Evolutionary conservation across 2,797 vertebrate species (phyloP), one percentile per base, ranked within the genome.

Genomic region (Halcyon leucocephala): DNA sequence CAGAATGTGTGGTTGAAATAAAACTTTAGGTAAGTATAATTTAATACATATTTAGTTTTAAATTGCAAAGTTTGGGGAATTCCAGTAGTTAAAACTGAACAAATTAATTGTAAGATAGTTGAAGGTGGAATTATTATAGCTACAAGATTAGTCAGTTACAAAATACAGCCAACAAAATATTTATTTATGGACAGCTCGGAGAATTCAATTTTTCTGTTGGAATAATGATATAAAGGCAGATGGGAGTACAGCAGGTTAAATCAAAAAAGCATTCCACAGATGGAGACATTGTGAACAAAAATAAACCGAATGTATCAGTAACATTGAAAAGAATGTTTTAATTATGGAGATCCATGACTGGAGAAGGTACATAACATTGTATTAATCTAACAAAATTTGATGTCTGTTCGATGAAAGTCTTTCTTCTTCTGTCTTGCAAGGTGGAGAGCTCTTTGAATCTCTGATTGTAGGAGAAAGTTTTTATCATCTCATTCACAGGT

Each of bases 211-310:
- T 94, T 82, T 82, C 44, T 18, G 22, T 67, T 64, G 15, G 42
- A 91, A 94, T 73, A 89, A 74, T 89, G 48, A 41, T 64, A 41
- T 57, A 42, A 94, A 79, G 16, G 41, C 84, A 87, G 65, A 78
- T 86, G 52, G 37, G 61, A 61, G 7, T 81, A 58, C 44, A 92
- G 54, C 49, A 92, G 35, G 49, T 85, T 92, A 97, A 89, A 83
- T 55, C 0, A 61, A 51, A 66, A 90, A 90, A 74, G 19, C 42
- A 44, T 33, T 66, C 22, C 1, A 1, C 2, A 7, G 57, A 48
- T 64, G 16, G 24, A 80, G 67, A 57, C 14, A 41, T 15, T 58
- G 46, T 83, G 57, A 35, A 73, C 22, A 83, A 74, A 94, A 87
- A 62, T 67, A 69, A 95, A 61, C 15, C 25, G 20, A 89, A 61